Evolutionary conservation across 2,888 invertebrate species (phyloP).

Genomic region (Cephus rjabovi): DNA sequence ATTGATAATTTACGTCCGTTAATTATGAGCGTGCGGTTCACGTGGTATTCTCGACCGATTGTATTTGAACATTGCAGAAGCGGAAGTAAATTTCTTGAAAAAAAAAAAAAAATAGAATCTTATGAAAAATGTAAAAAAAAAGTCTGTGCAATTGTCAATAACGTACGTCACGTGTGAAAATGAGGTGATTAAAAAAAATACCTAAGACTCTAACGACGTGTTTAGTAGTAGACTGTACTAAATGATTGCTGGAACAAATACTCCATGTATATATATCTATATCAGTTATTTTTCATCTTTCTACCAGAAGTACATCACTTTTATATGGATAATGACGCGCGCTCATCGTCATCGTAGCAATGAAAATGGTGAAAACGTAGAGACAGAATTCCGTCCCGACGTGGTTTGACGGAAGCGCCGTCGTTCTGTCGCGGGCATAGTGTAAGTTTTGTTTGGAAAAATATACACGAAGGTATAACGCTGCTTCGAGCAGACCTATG

Average conservation of each 20-base stretch:
- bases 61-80: not conserved
- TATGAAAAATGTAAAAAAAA: not conserved
- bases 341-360: not conserved
- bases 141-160: not conserved
- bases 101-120: not conserved
- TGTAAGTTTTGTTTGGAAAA: not conserved
- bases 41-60: slow-evolving; percentile 4
- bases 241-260: not conserved
- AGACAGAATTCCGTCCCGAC: not conserved
- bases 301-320: not conserved
- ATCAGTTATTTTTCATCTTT: not conserved
- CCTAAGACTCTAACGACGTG: not conserved
- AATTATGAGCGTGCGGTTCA: slow-evolving; percentile 62
- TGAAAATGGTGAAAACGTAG: not conserved
- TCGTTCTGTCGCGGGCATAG: not conserved
- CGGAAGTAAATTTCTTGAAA: not conserved
- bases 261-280: not conserved
- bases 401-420: not conserved
- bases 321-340: not conserved
- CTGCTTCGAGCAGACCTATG: not conserved
- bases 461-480: not conserved
- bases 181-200: not conserved
- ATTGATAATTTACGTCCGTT: slow-evolving; percentile 66
- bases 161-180: not conserved
- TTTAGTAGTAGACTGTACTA: not conserved